These are phyloP conservation scores for Rallus crepitans DNA, from an alignment of 2,797 vertebrate genomes.

Conservation along the genomic window DNA sequence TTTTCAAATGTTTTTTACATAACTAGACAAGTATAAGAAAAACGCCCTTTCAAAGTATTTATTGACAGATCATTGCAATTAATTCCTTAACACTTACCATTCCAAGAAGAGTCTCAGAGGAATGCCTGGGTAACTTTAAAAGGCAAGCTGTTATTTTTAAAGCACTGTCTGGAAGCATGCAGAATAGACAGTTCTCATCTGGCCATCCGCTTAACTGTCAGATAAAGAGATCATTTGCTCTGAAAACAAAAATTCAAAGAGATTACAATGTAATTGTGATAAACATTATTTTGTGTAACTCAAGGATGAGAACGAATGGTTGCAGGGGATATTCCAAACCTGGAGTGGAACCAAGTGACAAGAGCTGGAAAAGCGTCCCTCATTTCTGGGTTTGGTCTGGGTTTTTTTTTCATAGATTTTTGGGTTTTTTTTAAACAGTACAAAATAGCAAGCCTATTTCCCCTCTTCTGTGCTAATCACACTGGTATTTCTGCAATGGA, in stretches of 20 bases:
- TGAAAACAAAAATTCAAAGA: not conserved
- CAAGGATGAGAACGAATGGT: not conserved
- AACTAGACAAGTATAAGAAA: not conserved
- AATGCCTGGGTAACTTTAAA: not conserved
- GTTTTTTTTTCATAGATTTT: not conserved
- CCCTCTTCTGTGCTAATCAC: not conserved
- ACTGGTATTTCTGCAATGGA: not conserved
- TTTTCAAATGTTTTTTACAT: not conserved
- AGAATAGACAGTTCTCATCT: not conserved
- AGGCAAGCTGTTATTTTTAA: not conserved
- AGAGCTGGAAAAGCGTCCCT: not conserved
- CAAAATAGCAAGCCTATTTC: not conserved
- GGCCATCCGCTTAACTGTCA: not conserved
- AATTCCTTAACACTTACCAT: not conserved
- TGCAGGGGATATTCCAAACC: not conserved
- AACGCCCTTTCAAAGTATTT: not conserved
- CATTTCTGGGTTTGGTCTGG: not conserved
- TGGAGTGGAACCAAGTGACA: not conserved
- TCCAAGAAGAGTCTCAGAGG: not conserved
- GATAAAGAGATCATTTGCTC: not conserved
- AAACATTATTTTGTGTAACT: not conserved
- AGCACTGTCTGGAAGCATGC: not conserved
- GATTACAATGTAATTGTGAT: not conserved
- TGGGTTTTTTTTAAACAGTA: not conserved
- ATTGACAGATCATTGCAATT: not conserved